Evolutionary conservation across 2,113 vertebrate genomes (phyloP).

Genomic region (Alces alces): DNA sequence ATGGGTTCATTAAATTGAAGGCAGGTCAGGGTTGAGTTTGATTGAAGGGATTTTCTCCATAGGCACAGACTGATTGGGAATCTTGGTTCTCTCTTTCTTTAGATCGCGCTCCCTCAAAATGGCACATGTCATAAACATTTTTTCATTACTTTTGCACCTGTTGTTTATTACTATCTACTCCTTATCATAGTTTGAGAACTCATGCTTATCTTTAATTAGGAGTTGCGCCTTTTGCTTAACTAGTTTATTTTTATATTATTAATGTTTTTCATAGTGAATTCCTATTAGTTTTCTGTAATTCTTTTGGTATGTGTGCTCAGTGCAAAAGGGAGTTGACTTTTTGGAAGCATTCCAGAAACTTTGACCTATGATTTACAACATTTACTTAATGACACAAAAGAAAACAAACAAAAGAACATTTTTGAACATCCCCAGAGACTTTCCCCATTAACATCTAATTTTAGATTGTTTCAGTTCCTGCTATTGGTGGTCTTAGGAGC

Average conservation of each 20-base stretch:
- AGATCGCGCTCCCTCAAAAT: not conserved
- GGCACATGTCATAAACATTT: not conserved
- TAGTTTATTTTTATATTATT: not conserved
- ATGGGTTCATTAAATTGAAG: not conserved
- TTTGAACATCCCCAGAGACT: slow-evolving; percentile 60
- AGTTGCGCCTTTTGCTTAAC: not conserved
- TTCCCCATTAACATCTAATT: slow-evolving; percentile 55
- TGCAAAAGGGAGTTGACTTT: slow-evolving; percentile 43
- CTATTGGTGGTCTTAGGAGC: not conserved
- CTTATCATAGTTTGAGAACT: not conserved
- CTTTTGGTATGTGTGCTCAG: not conserved
- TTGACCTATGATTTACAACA: slow-evolving; percentile 58
- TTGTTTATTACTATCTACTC: not conserved
- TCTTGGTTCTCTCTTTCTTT: not conserved
- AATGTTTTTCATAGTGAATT: not conserved
- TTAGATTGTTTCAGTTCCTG: slow-evolving; percentile 60
- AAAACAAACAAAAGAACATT: slow-evolving; percentile 43
- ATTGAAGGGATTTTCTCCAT: not conserved
- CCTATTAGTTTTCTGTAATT: not conserved
- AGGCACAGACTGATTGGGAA: not conserved
- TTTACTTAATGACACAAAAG: slow-evolving; percentile 59
- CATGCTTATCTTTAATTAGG: not conserved
- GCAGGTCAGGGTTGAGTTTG: not conserved
- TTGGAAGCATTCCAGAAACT: slow-evolving; percentile 55
- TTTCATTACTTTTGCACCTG: not conserved